phyloP scores from a whole-genome alignment of 2,797 vertebrate genomes.

The Poeciliopsis paucimaculata region DNA sequence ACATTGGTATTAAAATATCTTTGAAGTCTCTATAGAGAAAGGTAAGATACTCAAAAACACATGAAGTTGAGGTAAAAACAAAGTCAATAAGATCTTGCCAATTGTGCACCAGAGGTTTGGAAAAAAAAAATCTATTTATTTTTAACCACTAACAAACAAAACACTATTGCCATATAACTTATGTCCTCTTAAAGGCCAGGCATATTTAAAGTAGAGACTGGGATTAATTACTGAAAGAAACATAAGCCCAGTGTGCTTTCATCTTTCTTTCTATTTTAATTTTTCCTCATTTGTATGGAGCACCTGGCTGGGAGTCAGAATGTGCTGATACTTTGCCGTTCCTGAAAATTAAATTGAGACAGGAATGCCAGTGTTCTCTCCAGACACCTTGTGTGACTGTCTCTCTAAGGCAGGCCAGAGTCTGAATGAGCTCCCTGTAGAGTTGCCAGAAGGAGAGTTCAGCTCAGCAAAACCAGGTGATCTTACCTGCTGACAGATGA shows the following conservation, averaged over 20 bases:
- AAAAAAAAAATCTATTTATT: background rate
- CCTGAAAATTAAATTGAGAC: slow-evolving; percentile 60
- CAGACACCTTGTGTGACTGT: slow-evolving; percentile 58
- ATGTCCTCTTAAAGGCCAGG: slow-evolving; percentile 12
- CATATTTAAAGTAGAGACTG: slow-evolving; percentile 9
- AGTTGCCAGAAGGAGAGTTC: slow-evolving; percentile 66
- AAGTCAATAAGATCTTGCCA: background rate
- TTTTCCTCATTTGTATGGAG: slow-evolving; percentile 39
- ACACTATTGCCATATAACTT: background rate
- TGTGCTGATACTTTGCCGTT: slow-evolving; percentile 50
- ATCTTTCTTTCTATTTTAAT: slow-evolving; percentile 27
- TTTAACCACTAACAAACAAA: slow-evolving; percentile 9
- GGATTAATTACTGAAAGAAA: slow-evolving; percentile 9
- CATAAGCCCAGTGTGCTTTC: slow-evolving; percentile 5
- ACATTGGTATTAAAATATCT: slow-evolving; percentile 12
- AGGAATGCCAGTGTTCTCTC: slow-evolving; percentile 60
- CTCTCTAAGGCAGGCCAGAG: slow-evolving; percentile 43
- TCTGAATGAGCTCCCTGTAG: slow-evolving; percentile 74
- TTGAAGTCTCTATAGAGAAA: background rate
- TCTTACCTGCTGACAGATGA: slow-evolving; percentile 78
- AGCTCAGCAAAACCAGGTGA: slow-evolving; percentile 69
- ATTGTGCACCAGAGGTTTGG: background rate
- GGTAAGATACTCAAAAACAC: background rate
- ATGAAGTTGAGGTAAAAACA: background rate
- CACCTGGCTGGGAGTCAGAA: slow-evolving; percentile 57